Percentiles rank a stretch among this genome's conserved stretches.
Conservation (phyloP, 2,888 invertebrate genomes). For the Branchipolynoe longqiensis region DNA sequence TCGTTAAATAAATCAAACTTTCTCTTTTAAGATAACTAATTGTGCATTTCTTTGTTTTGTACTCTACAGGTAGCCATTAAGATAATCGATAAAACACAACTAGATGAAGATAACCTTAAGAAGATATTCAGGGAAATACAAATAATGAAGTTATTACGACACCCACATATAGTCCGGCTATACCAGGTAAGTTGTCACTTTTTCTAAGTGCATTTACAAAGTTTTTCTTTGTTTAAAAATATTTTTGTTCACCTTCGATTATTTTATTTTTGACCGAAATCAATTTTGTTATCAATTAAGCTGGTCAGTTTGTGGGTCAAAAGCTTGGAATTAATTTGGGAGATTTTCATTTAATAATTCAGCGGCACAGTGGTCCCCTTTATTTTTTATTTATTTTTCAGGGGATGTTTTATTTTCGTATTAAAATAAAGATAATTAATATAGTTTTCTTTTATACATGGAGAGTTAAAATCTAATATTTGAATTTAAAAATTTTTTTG, state of each 20-base stretch:
- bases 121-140: constrained; percentile 84
- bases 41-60: not conserved
- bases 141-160: constrained; percentile 83
- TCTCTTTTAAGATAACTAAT: not conserved
- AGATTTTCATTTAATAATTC: no score
- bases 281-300: no score
- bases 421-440: no score
- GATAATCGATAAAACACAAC: constrained; percentile 84
- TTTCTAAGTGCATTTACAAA: not conserved
- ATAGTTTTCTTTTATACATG: no score
- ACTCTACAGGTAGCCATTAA: constrained; percentile 82
- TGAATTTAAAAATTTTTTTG: no score
- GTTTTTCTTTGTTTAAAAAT: not conserved
- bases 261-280: not conserved
- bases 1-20: no score
- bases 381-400: no score
- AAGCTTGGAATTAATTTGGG: no score
- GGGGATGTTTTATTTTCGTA: no score
- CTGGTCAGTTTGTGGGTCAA: no score
- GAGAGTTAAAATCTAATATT: no score
- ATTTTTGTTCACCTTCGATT: not conserved
- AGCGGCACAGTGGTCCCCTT: no score
- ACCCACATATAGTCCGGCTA: constrained; percentile 84
- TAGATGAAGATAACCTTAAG: constrained; percentile 83
- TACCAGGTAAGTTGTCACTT: constrained; percentile 82